Evolutionary conservation across 2,797 vertebrate species (phyloP).

Genomic region (Labroides dimidiatus): DNA sequence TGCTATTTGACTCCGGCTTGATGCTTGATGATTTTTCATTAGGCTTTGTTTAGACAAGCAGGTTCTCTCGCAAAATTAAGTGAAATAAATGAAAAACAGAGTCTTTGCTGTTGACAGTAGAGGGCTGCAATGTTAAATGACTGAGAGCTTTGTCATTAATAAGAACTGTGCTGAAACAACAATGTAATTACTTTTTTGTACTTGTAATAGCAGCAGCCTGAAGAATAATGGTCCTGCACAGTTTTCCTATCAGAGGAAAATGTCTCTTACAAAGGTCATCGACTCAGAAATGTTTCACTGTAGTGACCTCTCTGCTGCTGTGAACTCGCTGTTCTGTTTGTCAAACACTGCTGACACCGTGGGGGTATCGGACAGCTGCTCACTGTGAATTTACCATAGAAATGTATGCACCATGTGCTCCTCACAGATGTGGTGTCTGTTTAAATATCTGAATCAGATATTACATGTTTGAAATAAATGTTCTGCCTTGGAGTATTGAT

Average conservation of each 20-base stretch:
- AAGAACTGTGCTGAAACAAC: slow-evolving; percentile 24
- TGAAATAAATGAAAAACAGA: slow-evolving; percentile 10
- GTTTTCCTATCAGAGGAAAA: slow-evolving; percentile 1
- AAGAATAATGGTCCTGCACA: slow-evolving; percentile 26
- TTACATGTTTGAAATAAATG: too few species aligned
- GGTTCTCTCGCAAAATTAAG: slow-evolving; percentile 8
- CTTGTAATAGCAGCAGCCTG: slow-evolving; percentile 20
- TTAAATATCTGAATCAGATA: too few species aligned
- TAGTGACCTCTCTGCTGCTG: slow-evolving; percentile 1
- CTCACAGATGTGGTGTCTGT: neutral
- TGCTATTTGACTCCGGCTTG: slow-evolving; percentile 15
- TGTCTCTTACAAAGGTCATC: slow-evolving; percentile 33
- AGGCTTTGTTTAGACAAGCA: slow-evolving; percentile 29
- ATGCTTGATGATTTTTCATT: slow-evolving; percentile 21
- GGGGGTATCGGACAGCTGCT: neutral
- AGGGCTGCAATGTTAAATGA: slow-evolving; percentile 27
- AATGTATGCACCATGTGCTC: neutral
- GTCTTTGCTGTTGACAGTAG: slow-evolving; percentile 8
- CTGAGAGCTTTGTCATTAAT: slow-evolving; percentile 36
- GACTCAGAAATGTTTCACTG: slow-evolving; percentile 20
- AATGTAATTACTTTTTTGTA: slow-evolving; percentile 33
- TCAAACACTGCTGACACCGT: slow-evolving; percentile 1
- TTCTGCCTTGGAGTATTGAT: too few species aligned
- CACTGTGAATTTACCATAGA: neutral
- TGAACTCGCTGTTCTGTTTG: neutral